phyloP scores from a whole-genome alignment of 1,140 invertebrate species.

The Leucophenga varia region DNA sequence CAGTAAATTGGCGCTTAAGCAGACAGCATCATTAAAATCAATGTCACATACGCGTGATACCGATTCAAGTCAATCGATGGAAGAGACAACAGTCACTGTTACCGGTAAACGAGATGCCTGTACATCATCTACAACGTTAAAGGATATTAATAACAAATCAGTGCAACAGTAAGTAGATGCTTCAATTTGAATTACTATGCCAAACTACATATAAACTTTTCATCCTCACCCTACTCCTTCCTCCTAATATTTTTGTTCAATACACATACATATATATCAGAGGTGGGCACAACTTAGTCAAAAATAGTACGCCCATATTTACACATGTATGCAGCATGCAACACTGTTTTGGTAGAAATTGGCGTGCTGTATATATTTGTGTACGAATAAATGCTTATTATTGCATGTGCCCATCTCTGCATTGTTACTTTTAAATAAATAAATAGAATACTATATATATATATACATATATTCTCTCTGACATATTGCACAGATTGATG shows the following conservation, averaged over 20 bases:
- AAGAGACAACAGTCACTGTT: too few relatives aligned
- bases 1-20: slow-evolving; percentile 8
- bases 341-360: too few relatives aligned
- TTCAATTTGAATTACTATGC: neutral
- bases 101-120: too few relatives aligned
- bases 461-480: too few relatives aligned
- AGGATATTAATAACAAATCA: neutral
- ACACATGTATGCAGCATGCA: neutral
- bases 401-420: too few relatives aligned
- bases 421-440: too few relatives aligned
- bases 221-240: neutral
- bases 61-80: slow-evolving; percentile 47
- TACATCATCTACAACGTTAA: neutral
- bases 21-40: slow-evolving; percentile 9
- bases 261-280: neutral
- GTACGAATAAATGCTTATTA: too few relatives aligned
- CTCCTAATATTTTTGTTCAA: too few relatives aligned
- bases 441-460: too few relatives aligned
- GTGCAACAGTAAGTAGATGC: slow-evolving; percentile 2
- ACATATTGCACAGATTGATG: slow-evolving; percentile 21
- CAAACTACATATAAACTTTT: neutral
- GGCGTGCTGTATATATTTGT: too few relatives aligned
- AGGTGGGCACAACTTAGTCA: too few relatives aligned
- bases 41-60: slow-evolving; percentile 28
- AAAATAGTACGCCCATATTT: neutral